Evolutionary conservation across 2,113 vertebrate genomes (phyloP), one percentile per base, ranked within the genome.

Genomic region (Trochalopteron elliotii): DNA sequence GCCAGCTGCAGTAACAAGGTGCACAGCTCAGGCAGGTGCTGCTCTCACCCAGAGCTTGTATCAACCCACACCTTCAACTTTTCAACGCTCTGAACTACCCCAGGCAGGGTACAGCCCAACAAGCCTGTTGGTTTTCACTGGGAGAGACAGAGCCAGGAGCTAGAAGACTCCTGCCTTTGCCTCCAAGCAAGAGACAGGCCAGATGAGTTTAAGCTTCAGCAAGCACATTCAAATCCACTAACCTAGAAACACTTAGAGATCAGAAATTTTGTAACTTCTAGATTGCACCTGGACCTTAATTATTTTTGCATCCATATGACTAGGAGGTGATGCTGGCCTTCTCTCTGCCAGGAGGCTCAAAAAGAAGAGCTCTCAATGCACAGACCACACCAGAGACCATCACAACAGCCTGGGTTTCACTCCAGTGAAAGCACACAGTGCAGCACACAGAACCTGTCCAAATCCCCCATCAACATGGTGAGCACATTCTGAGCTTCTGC

Each of bases 101-200:
- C 30, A 23, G 31, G 8, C 3, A 25, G 9, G 17, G 23, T 7
- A 61, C 17, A 24, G 59, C n/a, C 27, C 7, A 17, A 9, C n/a
- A 42, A 42, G 47, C 49, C 21, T 10, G 14, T 1, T 16, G 27
- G 9, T 40, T 56, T 55, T 27, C 37, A 10, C 0, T 18, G 13
- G 9, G 13, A 61, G 8, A 5, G 9, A 11, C 0, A 71, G 22
- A 57, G 45, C 8, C 15, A 35, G 25, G 11, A 24, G 24, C 9
- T 5, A 9, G 14, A 35, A 65, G 20, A 55, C 24, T 57, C 68
- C 52, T 42, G 12, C 24, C 25, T 70, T 61, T 45, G 12, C 24
- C 80, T 68, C 72, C 68, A 35, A 77, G 25, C 35, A 50, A 60
- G 72, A 63, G 28, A 39, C 4, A 15, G 44, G 45, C 76, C 47